Evolutionary conservation across 2,888 invertebrate species (phyloP).

Genomic region (Polyommatus iphigenia): DNA sequence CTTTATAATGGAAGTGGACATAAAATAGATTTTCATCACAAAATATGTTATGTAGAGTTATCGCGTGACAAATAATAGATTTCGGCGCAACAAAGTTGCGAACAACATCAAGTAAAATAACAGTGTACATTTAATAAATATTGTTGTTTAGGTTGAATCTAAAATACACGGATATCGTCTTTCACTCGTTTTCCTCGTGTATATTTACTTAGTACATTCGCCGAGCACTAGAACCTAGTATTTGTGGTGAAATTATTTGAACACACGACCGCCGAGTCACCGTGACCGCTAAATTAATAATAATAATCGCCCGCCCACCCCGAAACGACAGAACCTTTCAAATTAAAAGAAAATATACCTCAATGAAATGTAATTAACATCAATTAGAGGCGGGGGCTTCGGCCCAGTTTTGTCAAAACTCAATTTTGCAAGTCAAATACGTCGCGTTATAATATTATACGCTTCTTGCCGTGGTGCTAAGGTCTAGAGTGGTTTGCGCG

Average conservation of each 20-base stretch:
- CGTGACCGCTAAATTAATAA: background rate
- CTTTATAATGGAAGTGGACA: too few relatives aligned
- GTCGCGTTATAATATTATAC: background rate
- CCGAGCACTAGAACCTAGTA: background rate
- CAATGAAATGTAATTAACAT: slow-evolving; percentile 53
- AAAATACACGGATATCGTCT: slow-evolving; percentile 19
- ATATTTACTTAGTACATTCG: background rate
- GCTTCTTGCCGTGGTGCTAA: background rate
- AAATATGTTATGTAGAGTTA: too few relatives aligned
- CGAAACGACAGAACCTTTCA: slow-evolving; percentile 44
- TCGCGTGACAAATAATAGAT: too few relatives aligned
- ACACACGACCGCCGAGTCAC: background rate
- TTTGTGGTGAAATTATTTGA: slow-evolving; percentile 17
- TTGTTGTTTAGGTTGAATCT: background rate
- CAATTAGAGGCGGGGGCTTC: slow-evolving; percentile 54
- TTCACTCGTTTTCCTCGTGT: background rate
- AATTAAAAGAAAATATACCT: slow-evolving; percentile 56
- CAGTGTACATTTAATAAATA: background rate
- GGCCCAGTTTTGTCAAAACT: slow-evolving; percentile 72
- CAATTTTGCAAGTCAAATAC: slow-evolving; percentile 77
- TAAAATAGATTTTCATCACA: too few relatives aligned
- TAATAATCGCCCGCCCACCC: slow-evolving; percentile 38
- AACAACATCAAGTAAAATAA: background rate
- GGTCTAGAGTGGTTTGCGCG: slow-evolving; percentile 22
- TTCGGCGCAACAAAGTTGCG: too few relatives aligned